phyloP scores from a whole-genome alignment of 1,140 invertebrate genomes.

The Drusus annulatus region DNA sequence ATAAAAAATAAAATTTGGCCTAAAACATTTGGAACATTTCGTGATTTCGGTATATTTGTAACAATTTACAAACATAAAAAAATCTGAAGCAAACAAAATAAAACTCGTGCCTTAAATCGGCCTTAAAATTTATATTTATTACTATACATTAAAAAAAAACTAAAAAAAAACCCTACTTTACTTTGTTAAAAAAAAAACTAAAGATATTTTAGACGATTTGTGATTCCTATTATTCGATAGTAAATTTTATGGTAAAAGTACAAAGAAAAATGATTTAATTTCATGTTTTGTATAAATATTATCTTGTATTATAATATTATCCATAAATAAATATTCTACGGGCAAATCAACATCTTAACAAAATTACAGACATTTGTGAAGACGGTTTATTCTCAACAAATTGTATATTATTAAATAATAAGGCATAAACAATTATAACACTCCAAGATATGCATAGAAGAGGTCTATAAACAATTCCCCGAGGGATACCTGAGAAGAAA shows the following conservation, averaged over 20 bases:
- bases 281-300: conserved; percentile 1
- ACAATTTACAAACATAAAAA: conserved; percentile 41
- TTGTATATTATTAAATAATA: not conserved
- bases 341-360: conserved; percentile 25
- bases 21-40: conserved; percentile 50
- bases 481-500: too few relatives aligned
- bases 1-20: conserved; percentile 48
- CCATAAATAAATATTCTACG: conserved; percentile 26
- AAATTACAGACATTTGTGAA: conserved; percentile 7
- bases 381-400: not conserved
- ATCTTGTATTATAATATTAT: conserved; percentile 28
- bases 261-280: conserved; percentile 18
- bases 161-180: conserved; percentile 45
- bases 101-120: conserved; percentile 59
- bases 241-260: conserved; percentile 46
- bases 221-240: conserved; percentile 39
- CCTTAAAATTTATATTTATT: conserved; percentile 60
- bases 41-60: conserved; percentile 35
- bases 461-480: too few relatives aligned
- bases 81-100: conserved; percentile 50
- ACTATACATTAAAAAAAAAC: conserved; percentile 50
- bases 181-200: conserved; percentile 33
- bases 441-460: too few relatives aligned
- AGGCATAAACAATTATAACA: too few relatives aligned
- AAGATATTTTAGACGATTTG: conserved; percentile 37